These are phyloP conservation scores for Pseudochaenichthys georgianus DNA, from an alignment of 2,797 vertebrate genomes.

Conservation along the genomic window DNA sequence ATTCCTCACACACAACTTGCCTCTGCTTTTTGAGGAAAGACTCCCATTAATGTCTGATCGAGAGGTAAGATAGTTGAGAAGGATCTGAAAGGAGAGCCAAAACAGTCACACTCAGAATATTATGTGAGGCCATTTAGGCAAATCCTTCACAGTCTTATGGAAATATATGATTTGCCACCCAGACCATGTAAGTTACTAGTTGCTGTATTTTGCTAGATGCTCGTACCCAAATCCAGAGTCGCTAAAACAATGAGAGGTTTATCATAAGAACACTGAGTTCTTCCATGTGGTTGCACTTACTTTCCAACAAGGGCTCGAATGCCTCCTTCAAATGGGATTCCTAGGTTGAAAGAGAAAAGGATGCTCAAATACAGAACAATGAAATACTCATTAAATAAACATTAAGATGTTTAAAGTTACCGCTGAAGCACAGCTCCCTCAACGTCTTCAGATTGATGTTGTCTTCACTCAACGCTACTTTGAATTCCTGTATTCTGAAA, in stretches of 20 bases:
- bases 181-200: not conserved
- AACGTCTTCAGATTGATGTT: conserved; percentile 89
- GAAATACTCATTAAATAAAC: not conserved
- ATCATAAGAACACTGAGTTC: not conserved
- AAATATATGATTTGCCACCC: not conserved
- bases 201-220: not conserved
- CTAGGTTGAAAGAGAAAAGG: conserved; percentile 72
- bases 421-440: conserved; percentile 93
- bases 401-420: conserved; percentile 74
- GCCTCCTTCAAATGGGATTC: conserved; percentile 96
- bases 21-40: conserved; percentile 92
- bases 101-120: not conserved
- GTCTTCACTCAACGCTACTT: conserved; percentile 89
- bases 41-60: conserved; percentile 92
- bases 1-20: too few species aligned
- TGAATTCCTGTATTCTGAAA: conserved; percentile 95
- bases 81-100: conserved; percentile 84
- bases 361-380: not conserved
- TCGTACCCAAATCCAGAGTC: too few species aligned
- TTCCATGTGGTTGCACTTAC: conserved; percentile 77
- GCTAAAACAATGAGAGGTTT: not conserved
- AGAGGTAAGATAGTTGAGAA: conserved; percentile 96
- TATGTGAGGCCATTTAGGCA: not conserved
- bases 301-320: conserved; percentile 98
- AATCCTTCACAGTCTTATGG: too few species aligned